A percentile compares a stretch with the other conserved stretches of the same genome.
Conservation (phyloP, 2,888 invertebrate genomes). For the Cataglyphis livida region DNA sequence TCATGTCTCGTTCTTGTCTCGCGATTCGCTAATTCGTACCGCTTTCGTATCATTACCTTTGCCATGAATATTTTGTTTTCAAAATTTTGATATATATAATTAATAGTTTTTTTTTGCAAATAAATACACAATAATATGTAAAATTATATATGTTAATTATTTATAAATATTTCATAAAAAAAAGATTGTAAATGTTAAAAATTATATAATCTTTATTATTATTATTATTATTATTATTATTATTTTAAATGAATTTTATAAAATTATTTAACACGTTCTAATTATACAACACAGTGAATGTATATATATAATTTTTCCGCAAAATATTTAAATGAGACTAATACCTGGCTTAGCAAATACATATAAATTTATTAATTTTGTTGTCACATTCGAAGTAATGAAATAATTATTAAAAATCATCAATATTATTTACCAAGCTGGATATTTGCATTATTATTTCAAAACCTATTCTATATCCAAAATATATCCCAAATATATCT, state of each 20-base stretch:
- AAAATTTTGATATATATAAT: not conserved
- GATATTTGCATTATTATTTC: no score
- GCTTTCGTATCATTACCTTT: constrained; percentile 10
- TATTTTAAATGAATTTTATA: not conserved
- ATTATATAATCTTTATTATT: not conserved
- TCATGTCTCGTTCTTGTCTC: constrained; percentile 59
- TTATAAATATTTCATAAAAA: not conserved
- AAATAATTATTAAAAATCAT: no score
- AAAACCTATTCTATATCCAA: no score
- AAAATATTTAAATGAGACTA: no score
- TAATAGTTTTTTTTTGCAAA: not conserved
- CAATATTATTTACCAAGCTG: no score
- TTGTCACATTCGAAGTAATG: no score
- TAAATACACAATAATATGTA: not conserved
- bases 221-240: not conserved
- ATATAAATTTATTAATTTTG: no score
- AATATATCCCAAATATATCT: no score
- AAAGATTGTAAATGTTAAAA: not conserved
- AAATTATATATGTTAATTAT: not conserved
- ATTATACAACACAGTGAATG: not conserved
- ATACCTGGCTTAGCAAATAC: no score
- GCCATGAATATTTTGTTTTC: not conserved
- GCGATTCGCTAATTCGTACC: constrained; percentile 41
- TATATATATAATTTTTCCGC: no score
- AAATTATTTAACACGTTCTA: constrained; percentile 6